Percentiles rank a stretch among this genome's conserved stretches.
Evolutionary conservation across 2,113 vertebrate genomes (phyloP).

Genomic region (Mustela nigripes): DNA sequence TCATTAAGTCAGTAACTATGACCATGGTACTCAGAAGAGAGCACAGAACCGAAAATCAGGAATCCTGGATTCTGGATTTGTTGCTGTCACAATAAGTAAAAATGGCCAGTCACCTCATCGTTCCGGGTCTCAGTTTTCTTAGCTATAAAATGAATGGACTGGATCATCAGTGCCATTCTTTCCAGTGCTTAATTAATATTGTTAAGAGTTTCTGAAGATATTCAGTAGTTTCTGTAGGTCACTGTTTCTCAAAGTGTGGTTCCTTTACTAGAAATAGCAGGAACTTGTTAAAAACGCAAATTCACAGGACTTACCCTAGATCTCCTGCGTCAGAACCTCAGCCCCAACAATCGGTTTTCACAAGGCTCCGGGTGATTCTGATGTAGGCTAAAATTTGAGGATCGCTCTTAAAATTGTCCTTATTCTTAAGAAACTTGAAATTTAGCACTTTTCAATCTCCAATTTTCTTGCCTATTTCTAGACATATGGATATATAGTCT

Average conservation of each 20-base stretch:
- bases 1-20: not conserved
- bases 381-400: not conserved
- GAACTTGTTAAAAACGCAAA: not conserved
- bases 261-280: not conserved
- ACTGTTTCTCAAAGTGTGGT: not conserved
- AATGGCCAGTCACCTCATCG: not conserved
- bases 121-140: not conserved
- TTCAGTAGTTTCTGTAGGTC: not conserved
- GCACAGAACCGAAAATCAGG: not conserved
- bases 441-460: not conserved
- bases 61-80: not conserved
- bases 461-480: slow-evolving; percentile 19
- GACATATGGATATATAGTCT: not conserved
- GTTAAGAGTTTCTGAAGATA: not conserved
- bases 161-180: not conserved
- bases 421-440: not conserved
- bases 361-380: not conserved
- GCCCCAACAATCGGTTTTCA: not conserved
- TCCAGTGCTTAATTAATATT: not conserved
- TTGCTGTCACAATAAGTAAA: not conserved
- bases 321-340: not conserved
- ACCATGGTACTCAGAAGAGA: not conserved
- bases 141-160: not conserved
- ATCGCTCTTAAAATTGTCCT: not conserved
- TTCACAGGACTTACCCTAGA: too few species aligned